Base-by-base conservation (phyloP, 2,113 vertebrate species). In the Andinoacara biseriatus region DNA sequence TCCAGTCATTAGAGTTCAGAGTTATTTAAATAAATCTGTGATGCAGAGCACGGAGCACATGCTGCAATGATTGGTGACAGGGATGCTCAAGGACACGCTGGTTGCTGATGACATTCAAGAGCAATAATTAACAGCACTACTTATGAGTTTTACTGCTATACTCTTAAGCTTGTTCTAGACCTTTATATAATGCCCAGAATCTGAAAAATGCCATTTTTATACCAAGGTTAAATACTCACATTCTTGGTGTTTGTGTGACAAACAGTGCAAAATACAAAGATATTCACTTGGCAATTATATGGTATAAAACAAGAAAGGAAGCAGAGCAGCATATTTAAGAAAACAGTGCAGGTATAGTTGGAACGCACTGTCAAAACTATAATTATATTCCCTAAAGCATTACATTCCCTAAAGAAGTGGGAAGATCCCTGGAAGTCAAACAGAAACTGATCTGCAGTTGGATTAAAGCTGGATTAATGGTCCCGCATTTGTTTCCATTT, bases 401-500 rank as follows among this genome's bases (percentile, higher is more conserved):
- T 26, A 26, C 26, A 17, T 8, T 18, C 33, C 0, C 22, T 40
- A 24, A 38, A 58, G 52, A 75, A 58, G 3, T 17, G 8, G 29
- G 7, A 57, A 58, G 59, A 29, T 26, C 18, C 24, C 18, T 56
- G 22, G 3, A 29, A 72, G 46, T 72, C 46, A 72, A 72, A 52
- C 67, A 20, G 67, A 52, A 72, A 72, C 46, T 63, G 58, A 46
- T 61, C 67, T 58, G 22, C 13, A 76, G 56, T 52, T 72, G 67
- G 46, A 72, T 52, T 72, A 72, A 72, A 72, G 17, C 26, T 6
- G 2, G 67, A 72, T 72, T 52, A 72, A 72, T 31, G 46, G 49
- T 14, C 26, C 26, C 8, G 26, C 10, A 26, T 31, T 72, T 52
- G 67, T 72, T 26, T 72, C 67, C 46, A 11, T 72, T n/a, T 31